Conservation (phyloP, 2,797 vertebrate genomes). For the Pterois miles region DNA sequence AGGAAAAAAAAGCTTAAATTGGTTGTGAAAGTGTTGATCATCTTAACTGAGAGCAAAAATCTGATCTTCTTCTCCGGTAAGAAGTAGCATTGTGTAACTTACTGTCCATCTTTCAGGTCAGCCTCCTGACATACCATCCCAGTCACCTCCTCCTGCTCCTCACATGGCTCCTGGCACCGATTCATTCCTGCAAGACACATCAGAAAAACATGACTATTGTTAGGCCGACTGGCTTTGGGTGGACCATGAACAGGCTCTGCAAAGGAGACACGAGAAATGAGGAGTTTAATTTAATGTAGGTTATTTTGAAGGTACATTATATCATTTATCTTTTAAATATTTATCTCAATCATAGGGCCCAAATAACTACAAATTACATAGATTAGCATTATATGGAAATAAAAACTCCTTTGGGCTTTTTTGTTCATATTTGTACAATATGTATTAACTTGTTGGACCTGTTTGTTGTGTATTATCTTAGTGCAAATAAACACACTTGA, state of each 20-base stretch:
- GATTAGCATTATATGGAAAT: neutral
- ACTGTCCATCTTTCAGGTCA: constrained; percentile 89
- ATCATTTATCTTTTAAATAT: neutral
- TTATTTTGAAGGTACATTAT: neutral
- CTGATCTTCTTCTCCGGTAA: neutral
- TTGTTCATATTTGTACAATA: neutral
- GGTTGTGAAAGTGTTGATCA: neutral
- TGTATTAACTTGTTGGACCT: no score
- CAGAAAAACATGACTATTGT: neutral
- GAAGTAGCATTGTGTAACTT: constrained; percentile 55
- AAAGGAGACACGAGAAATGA: neutral
- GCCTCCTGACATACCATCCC: constrained; percentile 83
- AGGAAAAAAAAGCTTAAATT: neutral
- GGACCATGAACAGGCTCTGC: neutral
- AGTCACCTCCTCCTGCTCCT: constrained; percentile 64
- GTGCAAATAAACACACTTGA: neutral
- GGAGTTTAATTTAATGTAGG: neutral
- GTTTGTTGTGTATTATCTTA: neutral
- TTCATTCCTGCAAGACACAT: constrained; percentile 43
- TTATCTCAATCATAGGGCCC: neutral
- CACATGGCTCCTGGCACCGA: constrained; percentile 8
- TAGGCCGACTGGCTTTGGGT: neutral
- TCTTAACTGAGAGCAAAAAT: neutral
- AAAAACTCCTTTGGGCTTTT: neutral
- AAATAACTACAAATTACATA: neutral